These are phyloP conservation scores for Drosophila triauraria DNA, from an alignment of 1,140 invertebrate genomes.

Conservation along the genomic window DNA sequence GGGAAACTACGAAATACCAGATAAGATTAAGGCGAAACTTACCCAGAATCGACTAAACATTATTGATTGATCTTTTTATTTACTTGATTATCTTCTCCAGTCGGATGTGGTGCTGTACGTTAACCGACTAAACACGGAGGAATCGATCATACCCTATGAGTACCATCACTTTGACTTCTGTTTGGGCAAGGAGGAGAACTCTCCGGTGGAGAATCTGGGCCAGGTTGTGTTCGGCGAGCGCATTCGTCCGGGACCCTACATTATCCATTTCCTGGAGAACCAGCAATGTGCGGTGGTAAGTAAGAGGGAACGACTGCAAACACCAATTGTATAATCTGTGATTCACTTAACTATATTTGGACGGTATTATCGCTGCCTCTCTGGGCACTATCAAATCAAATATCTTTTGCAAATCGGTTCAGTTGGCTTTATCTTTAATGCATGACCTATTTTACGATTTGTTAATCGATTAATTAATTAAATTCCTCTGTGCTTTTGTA, in stretches of 20 bases:
- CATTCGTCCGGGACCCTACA: slow-evolving; percentile 96
- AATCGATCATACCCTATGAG: slow-evolving; percentile 98
- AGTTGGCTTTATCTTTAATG: neutral
- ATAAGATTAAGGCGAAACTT: slow-evolving; percentile 13
- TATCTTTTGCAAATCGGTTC: neutral
- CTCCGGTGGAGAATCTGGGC: slow-evolving; percentile 98
- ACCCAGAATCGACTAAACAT: neutral
- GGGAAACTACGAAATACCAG: neutral
- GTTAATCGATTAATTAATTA: neutral
- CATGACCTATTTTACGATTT: neutral
- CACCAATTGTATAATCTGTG: no score
- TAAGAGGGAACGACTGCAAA: neutral
- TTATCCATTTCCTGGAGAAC: slow-evolving; percentile 91
- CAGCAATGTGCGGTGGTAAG: slow-evolving; percentile 88
- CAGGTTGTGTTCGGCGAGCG: slow-evolving; percentile 99
- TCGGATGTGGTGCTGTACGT: slow-evolving; percentile 90
- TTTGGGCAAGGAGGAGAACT: slow-evolving; percentile 88
- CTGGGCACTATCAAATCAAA: neutral
- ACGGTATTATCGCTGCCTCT: neutral
- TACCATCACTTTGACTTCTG: slow-evolving; percentile 99
- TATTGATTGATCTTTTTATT: slow-evolving; percentile 7
- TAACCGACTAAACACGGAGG: slow-evolving; percentile 97
- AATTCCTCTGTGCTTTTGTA: slow-evolving; percentile 3
- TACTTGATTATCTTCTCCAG: slow-evolving; percentile 35
- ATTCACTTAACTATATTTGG: neutral